phyloP scores from a whole-genome alignment of 2,888 invertebrate genomes.

The Tachina fera region DNA sequence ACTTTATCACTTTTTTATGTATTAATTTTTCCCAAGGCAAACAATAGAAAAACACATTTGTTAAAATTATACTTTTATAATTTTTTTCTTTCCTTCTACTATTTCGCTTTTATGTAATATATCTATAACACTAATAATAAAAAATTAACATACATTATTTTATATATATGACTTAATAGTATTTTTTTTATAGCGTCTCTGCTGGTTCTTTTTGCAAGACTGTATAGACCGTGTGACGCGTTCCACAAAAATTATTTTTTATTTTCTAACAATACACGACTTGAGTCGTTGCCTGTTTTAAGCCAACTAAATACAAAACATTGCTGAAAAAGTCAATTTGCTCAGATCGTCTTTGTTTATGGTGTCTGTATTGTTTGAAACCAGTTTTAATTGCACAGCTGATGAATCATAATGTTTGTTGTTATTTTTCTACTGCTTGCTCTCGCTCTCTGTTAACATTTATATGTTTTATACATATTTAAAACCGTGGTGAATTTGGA shows the following conservation, averaged over 20 bases:
- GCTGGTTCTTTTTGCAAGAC: slow-evolving; percentile 8
- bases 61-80: slow-evolving; percentile 20
- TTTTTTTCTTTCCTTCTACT: slow-evolving; percentile 24
- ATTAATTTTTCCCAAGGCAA: slow-evolving; percentile 45
- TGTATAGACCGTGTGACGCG: slow-evolving; percentile 4
- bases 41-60: slow-evolving; percentile 6
- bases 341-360: slow-evolving; percentile 1
- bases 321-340: slow-evolving; percentile 38
- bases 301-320: slow-evolving; percentile 61
- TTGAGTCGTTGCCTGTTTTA: slow-evolving; percentile 62
- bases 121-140: background rate
- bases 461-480: background rate
- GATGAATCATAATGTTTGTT: slow-evolving; percentile 60
- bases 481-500: slow-evolving; percentile 57
- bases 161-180: slow-evolving; percentile 9
- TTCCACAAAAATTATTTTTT: slow-evolving; percentile 19
- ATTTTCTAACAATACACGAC: slow-evolving; percentile 53
- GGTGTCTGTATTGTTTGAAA: slow-evolving; percentile 40
- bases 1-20: background rate
- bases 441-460: background rate
- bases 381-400: slow-evolving; percentile 70
- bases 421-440: background rate
- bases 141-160: slow-evolving; percentile 57
- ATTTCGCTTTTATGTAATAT: slow-evolving; percentile 2
- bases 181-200: slow-evolving; percentile 14